Conservation (phyloP, 2,797 vertebrate species). For the Knipowitschia caucasica region DNA sequence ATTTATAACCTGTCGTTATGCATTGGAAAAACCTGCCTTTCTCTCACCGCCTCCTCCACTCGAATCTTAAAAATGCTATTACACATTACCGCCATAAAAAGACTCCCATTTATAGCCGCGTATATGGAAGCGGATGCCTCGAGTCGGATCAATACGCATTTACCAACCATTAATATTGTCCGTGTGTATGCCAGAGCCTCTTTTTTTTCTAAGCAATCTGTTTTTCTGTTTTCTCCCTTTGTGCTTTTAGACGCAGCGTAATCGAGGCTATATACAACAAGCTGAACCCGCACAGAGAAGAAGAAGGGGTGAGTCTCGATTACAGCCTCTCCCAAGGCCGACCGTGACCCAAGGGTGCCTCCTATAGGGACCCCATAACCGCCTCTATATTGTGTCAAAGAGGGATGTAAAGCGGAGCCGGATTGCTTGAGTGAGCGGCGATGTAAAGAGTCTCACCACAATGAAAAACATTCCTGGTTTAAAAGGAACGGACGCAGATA, state of each 20-base stretch:
- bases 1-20: too few species aligned
- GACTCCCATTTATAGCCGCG: slow-evolving; percentile 11
- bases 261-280: slow-evolving; percentile 97
- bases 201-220: slow-evolving; percentile 24
- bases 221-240: slow-evolving; percentile 25
- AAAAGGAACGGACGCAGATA: too few species aligned
- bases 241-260: slow-evolving; percentile 86
- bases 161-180: slow-evolving; percentile 21
- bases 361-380: slow-evolving; percentile 26
- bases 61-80: background rate
- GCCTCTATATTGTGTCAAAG: slow-evolving; percentile 14
- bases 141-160: slow-evolving; percentile 49
- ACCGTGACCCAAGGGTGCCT: background rate
- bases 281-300: slow-evolving; percentile 98
- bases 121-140: slow-evolving; percentile 11
- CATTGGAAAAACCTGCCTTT: too few species aligned
- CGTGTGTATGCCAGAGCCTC: slow-evolving; percentile 11
- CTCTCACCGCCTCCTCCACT: background rate
- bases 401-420: slow-evolving; percentile 14
- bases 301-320: slow-evolving; percentile 91
- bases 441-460: slow-evolving; percentile 21
- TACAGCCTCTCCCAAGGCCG: slow-evolving; percentile 25
- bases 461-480: too few species aligned
- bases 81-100: slow-evolving; percentile 14
- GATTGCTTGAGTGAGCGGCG: slow-evolving; percentile 15